Base-by-base conservation (phyloP, 2,113 vertebrate genomes). In the Corynorhinus townsendii region DNA sequence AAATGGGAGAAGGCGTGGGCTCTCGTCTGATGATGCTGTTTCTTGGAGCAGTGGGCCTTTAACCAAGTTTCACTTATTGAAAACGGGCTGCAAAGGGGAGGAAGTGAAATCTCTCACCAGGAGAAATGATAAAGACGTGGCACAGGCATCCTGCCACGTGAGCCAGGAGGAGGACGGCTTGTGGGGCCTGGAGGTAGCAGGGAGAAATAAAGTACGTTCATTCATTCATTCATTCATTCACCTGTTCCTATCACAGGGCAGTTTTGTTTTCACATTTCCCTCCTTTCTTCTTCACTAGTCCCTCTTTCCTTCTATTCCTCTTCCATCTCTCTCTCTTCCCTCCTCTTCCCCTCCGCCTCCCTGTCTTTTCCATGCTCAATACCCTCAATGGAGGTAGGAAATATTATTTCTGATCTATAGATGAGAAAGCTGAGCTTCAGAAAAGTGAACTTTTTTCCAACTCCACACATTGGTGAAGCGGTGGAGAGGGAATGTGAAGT, bases 21-120 rank as follows among this genome's bases (percentile, higher is more conserved):
- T 91, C 6, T 76, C 38, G 79, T 90, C 91, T 11, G 16, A 86
- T 93, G 98, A 96, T 86, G 90, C 80, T 4, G 81, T 96, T 96
- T 96, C 96, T 96, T 79, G 85, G 96, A 97, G 97, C 96, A 75
- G 22, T n/a, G 56, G 95, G 94, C 71, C 94, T 98, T 98, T 98
- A 96, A 98, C 96, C 97, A 97, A 97, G 97, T 97, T 96, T 82
- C 40, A 86, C 83, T 97, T 98, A 97, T 89, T 90, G 98, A 97
- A 98, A 91, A 98, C 73, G 94, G 94, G 87, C 86, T 98, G 92
- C 98, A 93, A 98, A 97, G 89, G 88, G 56, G 56, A 83, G 81
- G 91, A 97, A 96, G 97, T 95, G 96, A 96, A 98, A 97, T 97
- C 95, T 97, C 86, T 94, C 89, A 97, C 94, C 96, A 96, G 96